phyloP scores from a whole-genome alignment of 1,140 invertebrate species.

The Drosophila takahashii region DNA sequence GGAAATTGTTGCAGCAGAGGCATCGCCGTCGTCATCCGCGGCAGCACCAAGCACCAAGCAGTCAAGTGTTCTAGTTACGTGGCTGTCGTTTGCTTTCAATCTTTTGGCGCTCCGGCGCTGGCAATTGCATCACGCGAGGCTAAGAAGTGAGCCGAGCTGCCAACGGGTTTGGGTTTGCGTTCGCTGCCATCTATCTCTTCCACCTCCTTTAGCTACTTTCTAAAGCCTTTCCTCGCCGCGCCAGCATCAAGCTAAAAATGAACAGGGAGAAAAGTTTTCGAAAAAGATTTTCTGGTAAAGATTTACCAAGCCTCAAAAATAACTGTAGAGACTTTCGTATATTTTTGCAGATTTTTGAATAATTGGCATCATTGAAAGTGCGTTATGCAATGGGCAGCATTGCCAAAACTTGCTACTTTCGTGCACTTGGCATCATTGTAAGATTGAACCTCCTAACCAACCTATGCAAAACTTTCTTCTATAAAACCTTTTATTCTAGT shows the following conservation, averaged over 20 bases:
- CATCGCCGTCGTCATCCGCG: slow-evolving; percentile 15
- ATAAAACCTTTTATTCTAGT: not conserved
- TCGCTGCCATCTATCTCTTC: slow-evolving; percentile 38
- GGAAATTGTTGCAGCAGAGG: slow-evolving; percentile 46
- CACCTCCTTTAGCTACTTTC: slow-evolving; percentile 70
- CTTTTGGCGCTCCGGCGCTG: slow-evolving; percentile 73
- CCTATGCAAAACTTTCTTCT: not conserved
- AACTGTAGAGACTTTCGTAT: not conserved
- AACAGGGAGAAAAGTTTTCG: not conserved
- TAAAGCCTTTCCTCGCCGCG: slow-evolving; percentile 51
- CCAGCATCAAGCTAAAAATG: slow-evolving; percentile 13
- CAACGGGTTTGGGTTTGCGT: slow-evolving; percentile 57
- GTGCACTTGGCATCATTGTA: not conserved
- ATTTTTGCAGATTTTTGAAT: too few relatives aligned
- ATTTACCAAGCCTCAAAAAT: not conserved
- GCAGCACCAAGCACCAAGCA: slow-evolving; percentile 52
- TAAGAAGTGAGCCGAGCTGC: slow-evolving; percentile 43
- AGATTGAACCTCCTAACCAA: not conserved
- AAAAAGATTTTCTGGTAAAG: not conserved
- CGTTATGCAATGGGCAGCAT: too few relatives aligned
- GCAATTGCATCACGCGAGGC: slow-evolving; percentile 81
- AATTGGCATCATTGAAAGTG: too few relatives aligned
- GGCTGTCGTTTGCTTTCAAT: slow-evolving; percentile 80
- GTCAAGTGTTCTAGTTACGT: slow-evolving; percentile 83
- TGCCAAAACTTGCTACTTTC: not conserved